Base-by-base conservation (phyloP, 2,797 vertebrate species). In the Notolabrus celidotus region DNA sequence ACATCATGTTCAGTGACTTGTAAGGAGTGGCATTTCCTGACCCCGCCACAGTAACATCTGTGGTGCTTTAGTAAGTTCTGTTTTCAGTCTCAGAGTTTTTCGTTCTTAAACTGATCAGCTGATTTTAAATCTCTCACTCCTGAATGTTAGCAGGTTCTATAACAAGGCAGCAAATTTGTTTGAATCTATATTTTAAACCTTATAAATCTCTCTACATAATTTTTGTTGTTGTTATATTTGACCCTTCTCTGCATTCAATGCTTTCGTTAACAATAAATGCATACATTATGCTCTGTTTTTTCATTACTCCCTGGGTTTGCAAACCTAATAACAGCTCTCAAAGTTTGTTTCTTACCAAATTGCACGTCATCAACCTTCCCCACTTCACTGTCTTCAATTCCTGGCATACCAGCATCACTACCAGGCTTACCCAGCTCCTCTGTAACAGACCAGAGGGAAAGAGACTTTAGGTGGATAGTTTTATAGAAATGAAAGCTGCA, bases 341-440 rank as follows among this genome's bases (percentile, higher is more conserved):
- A 39, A 9, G 10, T 52, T 43, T 6, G 29, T 10, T 39, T 43
- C 95, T 95, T 76, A 97, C 96, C 93, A 81, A 95, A 96, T 27
- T 96, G 96, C 56, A 93, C 77, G 27, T 96, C 95, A 12, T 97
- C 96, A 4, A 89, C 92, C 90, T 98, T 99, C 50, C 94, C 96
- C 69, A 96, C 94, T 72, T 96, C 97, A 43, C 97, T 97, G 88
- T 99, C 97, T 91, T 99, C 98, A 87, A 99, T 96, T 52, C 96
- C 98, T 71, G 98, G 98, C 98, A 99, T 99, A 62, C 98, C 98
- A 65, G 98, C 98, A 77, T 99, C 98, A 88, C 96, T 96, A 82
- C 94, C 96, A 64, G 92, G 88, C 79, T 99, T 98, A 36, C 93
- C 92, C 90, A 96, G 92, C 60, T 97, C 97, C 89, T 95, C 88